These are phyloP conservation scores for Noctua fimbriata DNA, from an alignment of 2,888 invertebrate species.

Conservation along the genomic window DNA sequence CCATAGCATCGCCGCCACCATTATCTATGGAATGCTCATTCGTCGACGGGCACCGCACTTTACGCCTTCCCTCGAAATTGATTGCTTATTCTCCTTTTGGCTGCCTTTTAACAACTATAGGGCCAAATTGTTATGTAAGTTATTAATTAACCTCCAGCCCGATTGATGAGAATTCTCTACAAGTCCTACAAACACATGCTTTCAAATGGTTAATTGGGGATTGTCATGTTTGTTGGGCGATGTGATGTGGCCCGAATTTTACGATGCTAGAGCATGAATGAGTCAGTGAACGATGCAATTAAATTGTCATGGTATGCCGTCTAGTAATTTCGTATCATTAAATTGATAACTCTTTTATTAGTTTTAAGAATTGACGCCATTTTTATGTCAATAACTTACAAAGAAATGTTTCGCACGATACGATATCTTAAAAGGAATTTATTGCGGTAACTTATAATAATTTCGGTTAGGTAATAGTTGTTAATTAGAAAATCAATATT, in stretches of 20 bases:
- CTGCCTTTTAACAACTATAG: slow-evolving; percentile 77
- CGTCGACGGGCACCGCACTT: slow-evolving; percentile 79
- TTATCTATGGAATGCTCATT: slow-evolving; percentile 80
- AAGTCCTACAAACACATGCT: slow-evolving; percentile 41
- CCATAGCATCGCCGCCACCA: slow-evolving; percentile 70
- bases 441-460: slow-evolving; percentile 29
- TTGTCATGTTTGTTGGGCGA: slow-evolving; percentile 70
- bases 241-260: slow-evolving; percentile 72
- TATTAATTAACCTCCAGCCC: slow-evolving; percentile 71
- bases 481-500: slow-evolving; percentile 26
- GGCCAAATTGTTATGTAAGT: slow-evolving; percentile 78
- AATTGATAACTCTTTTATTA: slow-evolving; percentile 39
- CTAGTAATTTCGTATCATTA: slow-evolving; percentile 69
- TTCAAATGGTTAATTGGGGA: slow-evolving; percentile 71
- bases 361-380: slow-evolving; percentile 34
- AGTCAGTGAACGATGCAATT: slow-evolving; percentile 75
- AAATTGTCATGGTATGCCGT: slow-evolving; percentile 68
- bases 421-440: slow-evolving; percentile 12
- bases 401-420: slow-evolving; percentile 21
- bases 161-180: slow-evolving; percentile 61
- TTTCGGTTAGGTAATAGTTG: slow-evolving; percentile 32
- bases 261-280: slow-evolving; percentile 69
- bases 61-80: slow-evolving; percentile 82
- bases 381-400: not conserved
- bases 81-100: slow-evolving; percentile 80